Evolutionary conservation across 2,888 invertebrate genomes (phyloP), one percentile per base, ranked within the genome.

Genomic region (Dorcus hopei): DNA sequence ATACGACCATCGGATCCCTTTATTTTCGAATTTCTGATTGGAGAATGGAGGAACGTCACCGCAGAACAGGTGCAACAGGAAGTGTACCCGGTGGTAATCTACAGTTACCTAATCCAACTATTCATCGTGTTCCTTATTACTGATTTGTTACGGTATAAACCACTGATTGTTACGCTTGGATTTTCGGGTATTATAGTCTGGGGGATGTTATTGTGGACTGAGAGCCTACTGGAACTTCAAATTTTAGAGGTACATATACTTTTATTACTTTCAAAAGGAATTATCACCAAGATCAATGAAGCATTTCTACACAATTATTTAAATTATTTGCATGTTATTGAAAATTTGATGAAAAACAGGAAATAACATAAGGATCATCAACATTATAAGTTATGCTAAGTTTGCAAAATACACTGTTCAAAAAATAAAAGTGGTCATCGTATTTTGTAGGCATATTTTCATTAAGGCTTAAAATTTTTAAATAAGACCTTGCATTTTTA

Each of bases 71-170:
- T 93, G 2, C 88, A 85, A 69, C 86, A 90, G 70, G 85, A 92
- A 62, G 87, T 96, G 1, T 95, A 91, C 79, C 96, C 96, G 0
- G 83, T 86, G 45, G 91, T 90, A 68, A 95, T 93, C 0, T 97
- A 97, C 75, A 87, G 91, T 0, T 91, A 93, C 74, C 80, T 95
- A 65, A 82, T 84, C 0, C 87, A 88, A 50, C 78, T 92, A 33
- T 81, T 93, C 38, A 71, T 93, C 0, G 85, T 93, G 5, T 93
- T 95, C 74, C 80, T 95, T 38, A 80, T 95, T 51, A 95, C 94
- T 0, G 95, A 94, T 79, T 85, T 93, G 51, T 74, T 86, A 54
- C 83, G 91, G 62, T 96, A 96, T 77, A 96, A 95, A 75, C 90
- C 93, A 8, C 83, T 95, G 8, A 93, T 97, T 52, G 83, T 96